Evolutionary conservation across 1,140 invertebrate genomes (phyloP).

Genomic region (Drosophila subobscura): DNA sequence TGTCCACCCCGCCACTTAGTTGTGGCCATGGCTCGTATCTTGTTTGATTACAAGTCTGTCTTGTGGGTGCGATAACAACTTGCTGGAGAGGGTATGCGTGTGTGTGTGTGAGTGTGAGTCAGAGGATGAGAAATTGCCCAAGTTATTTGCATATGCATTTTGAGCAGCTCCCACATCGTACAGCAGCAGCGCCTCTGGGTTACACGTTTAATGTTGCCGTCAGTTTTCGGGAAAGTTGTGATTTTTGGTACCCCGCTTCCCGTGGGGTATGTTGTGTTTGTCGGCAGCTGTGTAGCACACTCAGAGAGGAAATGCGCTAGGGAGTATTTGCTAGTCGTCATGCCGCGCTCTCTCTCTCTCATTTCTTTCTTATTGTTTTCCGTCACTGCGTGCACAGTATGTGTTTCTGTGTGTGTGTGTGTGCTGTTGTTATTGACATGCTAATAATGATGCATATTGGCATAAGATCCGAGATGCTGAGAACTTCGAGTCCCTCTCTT

Average conservation of each 20-base stretch:
- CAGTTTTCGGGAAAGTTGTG: slow-evolving; percentile 72
- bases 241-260: slow-evolving; percentile 49
- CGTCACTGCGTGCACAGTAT: slow-evolving; percentile 25
- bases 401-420: slow-evolving; percentile 12
- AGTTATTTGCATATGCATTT: slow-evolving; percentile 65
- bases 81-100: not conserved
- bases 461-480: slow-evolving; percentile 55
- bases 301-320: no score
- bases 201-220: slow-evolving; percentile 66
- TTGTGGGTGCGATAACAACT: slow-evolving; percentile 56
- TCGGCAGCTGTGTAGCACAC: no score
- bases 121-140: slow-evolving; percentile 11
- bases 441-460: slow-evolving; percentile 77
- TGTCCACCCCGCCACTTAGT: slow-evolving; percentile 27
- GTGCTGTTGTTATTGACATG: slow-evolving; percentile 62
- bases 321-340: no score
- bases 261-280: no score
- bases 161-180: slow-evolving; percentile 33
- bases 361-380: no score
- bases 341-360: no score
- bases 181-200: not conserved
- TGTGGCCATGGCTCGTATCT: slow-evolving; percentile 35
- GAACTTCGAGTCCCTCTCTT: slow-evolving; percentile 56
- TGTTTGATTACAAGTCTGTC: slow-evolving; percentile 74
- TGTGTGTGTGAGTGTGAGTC: slow-evolving; percentile 2